Evolutionary conservation across 2,113 vertebrate genomes (phyloP).

Genomic region (Phalacrocorax aristotelis): DNA sequence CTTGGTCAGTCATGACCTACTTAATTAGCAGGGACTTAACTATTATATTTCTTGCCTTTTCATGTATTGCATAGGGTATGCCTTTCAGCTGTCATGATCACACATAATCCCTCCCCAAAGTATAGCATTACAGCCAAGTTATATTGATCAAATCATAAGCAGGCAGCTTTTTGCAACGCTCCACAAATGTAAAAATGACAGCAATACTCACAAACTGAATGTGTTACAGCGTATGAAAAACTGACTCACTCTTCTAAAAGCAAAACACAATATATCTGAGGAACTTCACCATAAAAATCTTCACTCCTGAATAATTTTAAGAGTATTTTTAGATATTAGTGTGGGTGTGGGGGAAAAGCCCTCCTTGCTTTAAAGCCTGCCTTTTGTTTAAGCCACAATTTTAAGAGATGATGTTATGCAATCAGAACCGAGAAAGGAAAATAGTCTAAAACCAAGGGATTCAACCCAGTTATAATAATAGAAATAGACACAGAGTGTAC

Average conservation of each 20-base stretch:
- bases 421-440: not conserved
- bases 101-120: not conserved
- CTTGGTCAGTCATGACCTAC: not conserved
- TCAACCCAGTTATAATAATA: not conserved
- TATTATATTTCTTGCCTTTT: not conserved
- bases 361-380: conserved; percentile 8
- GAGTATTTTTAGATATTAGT: conserved; percentile 43
- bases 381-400: conserved; percentile 42
- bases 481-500: not conserved
- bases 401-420: not conserved
- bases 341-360: conserved; percentile 31
- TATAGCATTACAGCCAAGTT: not conserved
- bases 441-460: not conserved
- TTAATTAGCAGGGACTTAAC: not conserved
- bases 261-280: conserved; percentile 10
- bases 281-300: conserved; percentile 5
- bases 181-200: not conserved
- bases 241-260: conserved; percentile 21
- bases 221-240: not conserved
- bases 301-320: conserved; percentile 19
- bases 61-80: not conserved
- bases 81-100: not conserved
- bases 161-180: not conserved
- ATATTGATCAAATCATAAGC: not conserved
- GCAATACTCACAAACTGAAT: not conserved